A percentile compares a stretch with the other conserved stretches of the same genome.
Evolutionary conservation across 2,888 invertebrate genomes (phyloP).

Genomic region (Philopedon plagiatum): DNA sequence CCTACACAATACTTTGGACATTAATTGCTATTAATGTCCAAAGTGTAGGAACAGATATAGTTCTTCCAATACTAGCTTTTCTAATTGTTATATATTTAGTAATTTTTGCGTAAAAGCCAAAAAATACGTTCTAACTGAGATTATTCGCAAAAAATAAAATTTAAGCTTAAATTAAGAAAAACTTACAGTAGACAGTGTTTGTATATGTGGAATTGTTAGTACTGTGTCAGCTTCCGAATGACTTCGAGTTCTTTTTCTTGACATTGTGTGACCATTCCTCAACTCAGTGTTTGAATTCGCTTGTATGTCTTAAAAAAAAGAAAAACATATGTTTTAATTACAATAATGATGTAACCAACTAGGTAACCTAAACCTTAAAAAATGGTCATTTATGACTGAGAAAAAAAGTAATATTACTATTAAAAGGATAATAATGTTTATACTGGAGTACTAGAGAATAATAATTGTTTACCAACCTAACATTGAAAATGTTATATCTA

Average conservation of each 20-base stretch:
- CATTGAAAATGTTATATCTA: slow-evolving; percentile 52
- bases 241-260: slow-evolving; percentile 67
- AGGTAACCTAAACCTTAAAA: background rate
- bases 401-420: background rate
- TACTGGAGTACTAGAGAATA: background rate
- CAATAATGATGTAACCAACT: slow-evolving; percentile 28
- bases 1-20: no score
- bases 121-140: no score
- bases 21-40: no score
- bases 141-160: no score
- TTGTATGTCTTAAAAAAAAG: slow-evolving; percentile 52
- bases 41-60: no score
- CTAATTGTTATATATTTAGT: no score
- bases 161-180: background rate
- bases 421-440: background rate
- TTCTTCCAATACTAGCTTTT: no score
- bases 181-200: slow-evolving; percentile 56
- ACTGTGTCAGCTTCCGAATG: slow-evolving; percentile 63
- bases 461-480: slow-evolving; percentile 52
- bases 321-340: slow-evolving; percentile 19
- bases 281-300: slow-evolving; percentile 50
- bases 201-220: slow-evolving; percentile 51
- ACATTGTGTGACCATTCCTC: slow-evolving; percentile 59
- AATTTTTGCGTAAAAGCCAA: no score
- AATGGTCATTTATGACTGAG: background rate